Evolutionary conservation across 2,113 vertebrate species (phyloP).

Genomic region (Prunella fulvescens): DNA sequence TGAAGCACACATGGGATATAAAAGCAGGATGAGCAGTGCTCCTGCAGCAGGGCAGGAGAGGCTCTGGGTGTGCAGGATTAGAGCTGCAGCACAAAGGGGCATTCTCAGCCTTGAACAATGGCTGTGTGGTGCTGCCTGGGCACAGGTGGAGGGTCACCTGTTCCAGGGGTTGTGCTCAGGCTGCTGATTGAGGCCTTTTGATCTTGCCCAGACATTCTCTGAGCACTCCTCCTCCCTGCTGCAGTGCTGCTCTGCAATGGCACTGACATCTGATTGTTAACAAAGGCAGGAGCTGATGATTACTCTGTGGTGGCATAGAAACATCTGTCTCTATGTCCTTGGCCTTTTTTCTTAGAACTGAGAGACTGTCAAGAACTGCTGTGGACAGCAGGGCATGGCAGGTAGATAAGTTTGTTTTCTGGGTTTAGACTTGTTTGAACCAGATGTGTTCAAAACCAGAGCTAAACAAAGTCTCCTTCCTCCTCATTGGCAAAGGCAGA

Average conservation of each 20-base stretch:
- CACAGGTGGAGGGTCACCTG: not conserved
- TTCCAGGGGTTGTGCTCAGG: not conserved
- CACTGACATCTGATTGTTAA: not conserved
- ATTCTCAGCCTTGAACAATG: not conserved
- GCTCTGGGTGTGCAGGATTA: not conserved
- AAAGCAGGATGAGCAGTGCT: not conserved
- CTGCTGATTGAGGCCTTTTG: not conserved
- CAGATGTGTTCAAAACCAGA: not conserved
- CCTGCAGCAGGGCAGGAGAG: not conserved
- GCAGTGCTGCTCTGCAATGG: not conserved
- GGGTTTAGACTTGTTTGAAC: not conserved
- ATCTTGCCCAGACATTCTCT: not conserved
- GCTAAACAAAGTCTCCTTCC: not conserved
- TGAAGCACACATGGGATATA: accelerated
- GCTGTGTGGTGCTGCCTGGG: not conserved
- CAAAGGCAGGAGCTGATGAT: not conserved
- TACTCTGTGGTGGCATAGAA: not conserved
- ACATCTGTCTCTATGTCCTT: not conserved
- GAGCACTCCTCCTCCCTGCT: not conserved
- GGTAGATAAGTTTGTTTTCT: not conserved
- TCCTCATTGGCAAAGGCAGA: not conserved
- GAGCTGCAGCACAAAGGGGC: not conserved
- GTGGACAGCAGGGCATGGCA: not conserved
- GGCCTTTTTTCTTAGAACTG: not conserved
- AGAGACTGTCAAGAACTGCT: not conserved